These are phyloP conservation scores for Notothenia rossii DNA, from an alignment of 2,113 vertebrate genomes.

Conservation along the genomic window DNA sequence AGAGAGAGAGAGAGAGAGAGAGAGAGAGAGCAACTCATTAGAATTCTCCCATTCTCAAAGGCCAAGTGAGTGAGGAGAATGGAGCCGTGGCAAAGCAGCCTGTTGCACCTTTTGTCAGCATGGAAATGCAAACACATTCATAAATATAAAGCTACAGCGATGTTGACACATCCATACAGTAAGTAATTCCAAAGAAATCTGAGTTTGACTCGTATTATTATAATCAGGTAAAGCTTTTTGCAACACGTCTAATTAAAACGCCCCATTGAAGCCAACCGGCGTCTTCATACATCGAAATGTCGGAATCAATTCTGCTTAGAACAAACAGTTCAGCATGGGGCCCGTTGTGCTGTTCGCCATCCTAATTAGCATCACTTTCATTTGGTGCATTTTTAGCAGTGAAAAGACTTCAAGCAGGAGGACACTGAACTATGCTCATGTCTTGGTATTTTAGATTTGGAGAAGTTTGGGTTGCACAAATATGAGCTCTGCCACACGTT, in stretches of 20 bases:
- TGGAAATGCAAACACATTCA: slow-evolving; percentile 23
- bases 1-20: slow-evolving; percentile 29
- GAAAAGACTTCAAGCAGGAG: neutral
- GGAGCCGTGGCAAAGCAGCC: slow-evolving; percentile 48
- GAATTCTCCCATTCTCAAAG: slow-evolving; percentile 77
- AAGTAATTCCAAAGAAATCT: neutral
- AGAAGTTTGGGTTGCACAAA: neutral
- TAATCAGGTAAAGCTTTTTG: neutral
- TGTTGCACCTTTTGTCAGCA: slow-evolving; percentile 58
- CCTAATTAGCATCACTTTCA: slow-evolving; percentile 31
- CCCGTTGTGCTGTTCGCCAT: neutral
- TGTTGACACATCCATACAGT: neutral
- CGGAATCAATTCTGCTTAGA: slow-evolving; percentile 1
- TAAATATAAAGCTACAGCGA: slow-evolving; percentile 6
- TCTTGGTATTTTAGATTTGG: neutral
- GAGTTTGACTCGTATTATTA: neutral
- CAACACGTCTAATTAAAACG: neutral
- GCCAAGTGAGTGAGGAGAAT: slow-evolving; percentile 74
- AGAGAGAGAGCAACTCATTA: slow-evolving; percentile 74
- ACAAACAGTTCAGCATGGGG: slow-evolving; percentile 19
- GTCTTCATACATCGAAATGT: slow-evolving; percentile 12
- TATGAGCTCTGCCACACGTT: neutral
- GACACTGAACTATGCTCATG: neutral
- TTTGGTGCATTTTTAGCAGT: neutral
- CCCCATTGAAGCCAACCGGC: neutral